phyloP scores from a whole-genome alignment of 2,797 vertebrate species.

The Crypturellus tataupa region DNA sequence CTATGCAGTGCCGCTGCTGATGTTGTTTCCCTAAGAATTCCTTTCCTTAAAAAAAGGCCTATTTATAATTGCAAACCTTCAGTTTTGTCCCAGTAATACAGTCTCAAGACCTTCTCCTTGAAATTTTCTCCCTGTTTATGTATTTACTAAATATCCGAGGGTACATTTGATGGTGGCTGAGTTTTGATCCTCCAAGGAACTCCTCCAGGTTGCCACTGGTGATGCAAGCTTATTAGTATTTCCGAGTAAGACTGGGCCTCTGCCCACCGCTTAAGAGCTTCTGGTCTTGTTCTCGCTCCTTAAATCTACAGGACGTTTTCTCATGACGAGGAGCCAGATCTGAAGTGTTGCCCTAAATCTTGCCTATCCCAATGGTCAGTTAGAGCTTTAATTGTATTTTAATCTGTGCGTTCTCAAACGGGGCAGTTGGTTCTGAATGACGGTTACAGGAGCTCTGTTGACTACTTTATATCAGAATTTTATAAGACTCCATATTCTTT shows the following conservation, averaged over 20 bases:
- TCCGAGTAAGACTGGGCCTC: neutral
- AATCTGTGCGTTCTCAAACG: neutral
- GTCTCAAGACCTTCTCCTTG: neutral
- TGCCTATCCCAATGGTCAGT: neutral
- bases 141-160: neutral
- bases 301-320: neutral
- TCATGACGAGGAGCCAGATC: neutral
- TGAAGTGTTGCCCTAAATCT: neutral
- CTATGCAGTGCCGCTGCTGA: neutral
- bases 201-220: neutral
- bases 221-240: neutral
- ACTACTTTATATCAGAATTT: neutral
- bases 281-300: neutral
- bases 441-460: accelerated
- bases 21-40: neutral
- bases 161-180: neutral
- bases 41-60: neutral
- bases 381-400: neutral
- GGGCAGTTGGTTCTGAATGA: neutral
- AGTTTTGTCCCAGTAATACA: neutral
- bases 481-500: neutral
- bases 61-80: neutral
- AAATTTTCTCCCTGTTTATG: neutral
- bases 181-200: neutral
- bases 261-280: neutral